A percentile compares a stretch with the other conserved stretches of the same genome.
phyloP scores from a whole-genome alignment of 2,113 vertebrate genomes.

The Fukomys damarensis region DNA sequence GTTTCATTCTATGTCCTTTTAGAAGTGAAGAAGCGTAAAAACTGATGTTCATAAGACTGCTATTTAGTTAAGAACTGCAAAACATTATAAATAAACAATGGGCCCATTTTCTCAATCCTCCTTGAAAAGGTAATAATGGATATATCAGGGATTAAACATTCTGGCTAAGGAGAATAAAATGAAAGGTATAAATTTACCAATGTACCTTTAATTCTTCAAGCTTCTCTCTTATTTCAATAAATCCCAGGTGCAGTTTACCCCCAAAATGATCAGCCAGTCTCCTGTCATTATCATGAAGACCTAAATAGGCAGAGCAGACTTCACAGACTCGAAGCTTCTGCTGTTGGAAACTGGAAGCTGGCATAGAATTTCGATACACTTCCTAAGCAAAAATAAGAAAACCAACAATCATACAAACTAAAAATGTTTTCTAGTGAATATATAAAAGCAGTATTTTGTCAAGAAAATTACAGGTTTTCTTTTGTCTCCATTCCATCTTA shows the following conservation, averaged over 20 bases:
- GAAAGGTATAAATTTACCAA: conserved; percentile 57
- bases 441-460: conserved; percentile 26
- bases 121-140: not conserved
- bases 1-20: not conserved
- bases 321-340: conserved; percentile 98
- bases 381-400: conserved; percentile 88
- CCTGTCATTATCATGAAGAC: conserved; percentile 98
- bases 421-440: not conserved
- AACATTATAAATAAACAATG: conserved; percentile 35
- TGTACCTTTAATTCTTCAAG: conserved; percentile 97
- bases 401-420: conserved; percentile 13
- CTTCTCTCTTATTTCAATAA: conserved; percentile 99
- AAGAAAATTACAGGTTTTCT: not conserved
- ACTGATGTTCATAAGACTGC: not conserved
- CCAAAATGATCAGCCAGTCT: conserved; percentile 98
- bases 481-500: not conserved
- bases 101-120: not conserved
- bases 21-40: conserved; percentile 17
- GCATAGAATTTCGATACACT: conserved; percentile 99
- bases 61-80: conserved; percentile 19
- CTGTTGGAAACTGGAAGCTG: conserved; percentile 99
- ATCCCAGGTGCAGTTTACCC: conserved; percentile 97
- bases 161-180: not conserved
- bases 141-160: not conserved
- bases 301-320: conserved; percentile 98